A percentile compares a stretch with the other conserved stretches of the same genome.
phyloP scores from a whole-genome alignment of 2,888 invertebrate genomes.

The Spodoptera picta region DNA sequence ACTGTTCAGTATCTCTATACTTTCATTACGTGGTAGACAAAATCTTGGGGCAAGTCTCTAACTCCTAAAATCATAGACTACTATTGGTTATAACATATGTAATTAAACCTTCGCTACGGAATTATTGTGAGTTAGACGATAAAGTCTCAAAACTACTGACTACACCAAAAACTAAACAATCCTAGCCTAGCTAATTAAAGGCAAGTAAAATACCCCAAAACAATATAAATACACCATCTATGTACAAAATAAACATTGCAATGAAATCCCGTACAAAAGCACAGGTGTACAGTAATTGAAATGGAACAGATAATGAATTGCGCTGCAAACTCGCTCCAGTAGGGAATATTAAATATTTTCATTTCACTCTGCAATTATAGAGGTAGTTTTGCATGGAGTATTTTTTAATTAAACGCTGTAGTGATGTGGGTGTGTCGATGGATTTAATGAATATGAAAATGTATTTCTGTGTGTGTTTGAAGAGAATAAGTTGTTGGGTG shows the following conservation, averaged over 20 bases:
- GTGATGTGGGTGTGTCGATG: slow-evolving; percentile 49
- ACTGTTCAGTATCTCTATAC: too few species aligned
- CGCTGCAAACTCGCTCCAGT: slow-evolving; percentile 36
- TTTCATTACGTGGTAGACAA: too few species aligned
- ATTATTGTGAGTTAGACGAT: too few species aligned
- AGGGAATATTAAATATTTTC: slow-evolving; percentile 61
- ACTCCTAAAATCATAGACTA: too few species aligned
- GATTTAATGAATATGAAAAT: background rate
- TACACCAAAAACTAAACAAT: too few species aligned
- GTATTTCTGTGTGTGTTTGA: background rate
- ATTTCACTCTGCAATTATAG: slow-evolving; percentile 47
- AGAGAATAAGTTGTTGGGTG: too few species aligned
- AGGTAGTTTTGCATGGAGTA: slow-evolving; percentile 62
- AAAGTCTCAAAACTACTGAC: too few species aligned
- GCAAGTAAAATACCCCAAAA: background rate
- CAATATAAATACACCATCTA: background rate
- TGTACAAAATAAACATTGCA: background rate
- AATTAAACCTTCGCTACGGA: too few species aligned
- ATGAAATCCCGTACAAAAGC: slow-evolving; percentile 20
- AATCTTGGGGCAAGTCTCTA: too few species aligned
- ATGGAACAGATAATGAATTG: slow-evolving; percentile 51
- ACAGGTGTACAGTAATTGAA: slow-evolving; percentile 32
- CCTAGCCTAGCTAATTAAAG: too few species aligned
- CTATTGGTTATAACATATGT: too few species aligned
- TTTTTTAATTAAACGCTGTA: slow-evolving; percentile 70